Evolutionary conservation across 2,888 invertebrate species (phyloP).

Genomic region (Caenorhabditis zanzibari): DNA sequence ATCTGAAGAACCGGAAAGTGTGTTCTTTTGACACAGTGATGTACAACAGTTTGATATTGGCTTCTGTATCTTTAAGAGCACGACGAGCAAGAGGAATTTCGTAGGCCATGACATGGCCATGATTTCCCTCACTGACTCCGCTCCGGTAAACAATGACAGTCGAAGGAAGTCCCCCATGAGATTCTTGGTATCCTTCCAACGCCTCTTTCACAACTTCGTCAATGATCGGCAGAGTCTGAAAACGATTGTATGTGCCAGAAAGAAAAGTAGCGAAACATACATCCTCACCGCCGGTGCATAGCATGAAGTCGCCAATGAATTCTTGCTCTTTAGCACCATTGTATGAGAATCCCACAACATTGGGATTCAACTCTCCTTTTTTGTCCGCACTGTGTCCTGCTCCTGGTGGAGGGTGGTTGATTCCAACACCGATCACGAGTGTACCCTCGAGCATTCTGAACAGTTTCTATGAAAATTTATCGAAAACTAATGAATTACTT

Average conservation of each 20-base stretch:
- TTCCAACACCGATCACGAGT: slow-evolving; percentile 33
- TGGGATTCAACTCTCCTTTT: slow-evolving; percentile 1
- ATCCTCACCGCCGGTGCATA: slow-evolving; percentile 18
- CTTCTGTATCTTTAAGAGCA: slow-evolving; percentile 37
- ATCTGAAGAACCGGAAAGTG: slow-evolving; percentile 67
- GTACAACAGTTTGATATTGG: slow-evolving; percentile 63
- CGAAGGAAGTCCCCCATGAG: slow-evolving; percentile 28
- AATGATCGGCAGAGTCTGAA: slow-evolving; percentile 27
- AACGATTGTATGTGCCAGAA: neutral
- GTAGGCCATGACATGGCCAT: slow-evolving; percentile 63
- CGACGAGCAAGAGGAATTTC: slow-evolving; percentile 74
- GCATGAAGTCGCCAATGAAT: slow-evolving; percentile 73
- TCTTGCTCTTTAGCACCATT: slow-evolving; percentile 68
- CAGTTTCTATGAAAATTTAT: neutral
- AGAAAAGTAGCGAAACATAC: slow-evolving; percentile 9
- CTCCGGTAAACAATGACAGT: slow-evolving; percentile 73
- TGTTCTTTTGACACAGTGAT: slow-evolving; percentile 77
- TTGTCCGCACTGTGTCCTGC: neutral
- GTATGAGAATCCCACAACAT: slow-evolving; percentile 57
- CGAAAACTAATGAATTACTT: neutral
- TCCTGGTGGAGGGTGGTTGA: slow-evolving; percentile 24
- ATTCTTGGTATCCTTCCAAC: neutral
- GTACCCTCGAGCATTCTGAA: slow-evolving; percentile 24
- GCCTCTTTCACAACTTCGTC: slow-evolving; percentile 38
- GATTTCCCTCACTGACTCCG: slow-evolving; percentile 73